These are phyloP conservation scores for Onthophagus taurus DNA, from an alignment of 1,140 invertebrate genomes.

Conservation along the genomic window DNA sequence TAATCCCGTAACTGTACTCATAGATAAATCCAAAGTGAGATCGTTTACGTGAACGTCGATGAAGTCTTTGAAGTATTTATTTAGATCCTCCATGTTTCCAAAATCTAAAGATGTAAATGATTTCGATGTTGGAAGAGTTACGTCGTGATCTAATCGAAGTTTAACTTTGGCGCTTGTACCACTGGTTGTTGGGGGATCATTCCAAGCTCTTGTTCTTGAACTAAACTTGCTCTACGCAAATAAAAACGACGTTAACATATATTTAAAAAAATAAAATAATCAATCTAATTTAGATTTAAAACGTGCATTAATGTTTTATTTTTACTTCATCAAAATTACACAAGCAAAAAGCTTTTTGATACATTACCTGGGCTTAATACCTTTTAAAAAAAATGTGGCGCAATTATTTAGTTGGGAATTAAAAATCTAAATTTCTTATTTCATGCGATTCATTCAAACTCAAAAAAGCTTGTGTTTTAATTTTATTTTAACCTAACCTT, in stretches of 20 bases:
- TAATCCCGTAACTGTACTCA: conserved; percentile 70
- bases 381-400: no score
- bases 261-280: no score
- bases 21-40: conserved; percentile 59
- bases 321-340: not conserved
- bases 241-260: no score
- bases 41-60: conserved; percentile 57
- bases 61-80: conserved; percentile 36
- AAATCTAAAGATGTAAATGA: conserved; percentile 25
- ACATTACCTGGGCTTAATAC: no score
- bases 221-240: conserved; percentile 67
- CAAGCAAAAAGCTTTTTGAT: no score
- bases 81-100: conserved; percentile 38
- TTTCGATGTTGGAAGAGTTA: conserved; percentile 29
- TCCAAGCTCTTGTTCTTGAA: conserved; percentile 60
- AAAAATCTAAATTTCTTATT: no score
- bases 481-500: no score
- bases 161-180: conserved; percentile 32
- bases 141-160: conserved; percentile 50
- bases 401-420: no score
- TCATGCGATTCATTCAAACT: no score
- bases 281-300: not conserved
- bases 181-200: conserved; percentile 44
- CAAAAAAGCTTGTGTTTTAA: no score
- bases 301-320: not conserved